Evolutionary conservation across 1,140 invertebrate species (phyloP).

Genomic region (Anthonomus grandis): DNA sequence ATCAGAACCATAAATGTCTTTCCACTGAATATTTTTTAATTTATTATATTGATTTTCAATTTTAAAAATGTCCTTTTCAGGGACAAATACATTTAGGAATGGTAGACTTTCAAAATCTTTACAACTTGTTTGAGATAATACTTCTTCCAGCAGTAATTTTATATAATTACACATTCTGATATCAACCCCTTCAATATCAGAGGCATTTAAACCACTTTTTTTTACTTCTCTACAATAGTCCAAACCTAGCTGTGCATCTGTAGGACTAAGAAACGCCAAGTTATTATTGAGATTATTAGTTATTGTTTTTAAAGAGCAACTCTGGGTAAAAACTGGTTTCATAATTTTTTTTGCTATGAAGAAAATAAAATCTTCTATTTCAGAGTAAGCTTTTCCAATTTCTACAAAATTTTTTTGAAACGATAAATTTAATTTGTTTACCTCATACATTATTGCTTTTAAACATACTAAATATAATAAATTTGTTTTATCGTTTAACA

Average conservation of each 20-base stretch:
- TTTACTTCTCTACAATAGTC: background rate
- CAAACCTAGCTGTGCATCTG: background rate
- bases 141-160: no score
- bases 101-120: no score
- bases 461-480: background rate
- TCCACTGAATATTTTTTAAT: background rate
- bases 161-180: no score
- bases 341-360: background rate
- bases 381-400: no score
- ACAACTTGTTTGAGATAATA: no score
- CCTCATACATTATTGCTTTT: background rate
- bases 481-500: background rate
- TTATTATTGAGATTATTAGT: background rate
- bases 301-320: background rate
- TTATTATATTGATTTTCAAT: background rate
- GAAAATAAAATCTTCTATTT: background rate
- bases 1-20: background rate
- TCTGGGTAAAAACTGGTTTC: background rate
- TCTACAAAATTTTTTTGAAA: background rate
- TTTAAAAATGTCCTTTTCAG: no score
- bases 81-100: no score
- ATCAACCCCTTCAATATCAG: background rate
- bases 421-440: background rate
- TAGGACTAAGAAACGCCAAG: background rate
- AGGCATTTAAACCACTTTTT: background rate